Evolutionary conservation across 2,888 invertebrate species (phyloP).

Genomic region (Cephus runcator): DNA sequence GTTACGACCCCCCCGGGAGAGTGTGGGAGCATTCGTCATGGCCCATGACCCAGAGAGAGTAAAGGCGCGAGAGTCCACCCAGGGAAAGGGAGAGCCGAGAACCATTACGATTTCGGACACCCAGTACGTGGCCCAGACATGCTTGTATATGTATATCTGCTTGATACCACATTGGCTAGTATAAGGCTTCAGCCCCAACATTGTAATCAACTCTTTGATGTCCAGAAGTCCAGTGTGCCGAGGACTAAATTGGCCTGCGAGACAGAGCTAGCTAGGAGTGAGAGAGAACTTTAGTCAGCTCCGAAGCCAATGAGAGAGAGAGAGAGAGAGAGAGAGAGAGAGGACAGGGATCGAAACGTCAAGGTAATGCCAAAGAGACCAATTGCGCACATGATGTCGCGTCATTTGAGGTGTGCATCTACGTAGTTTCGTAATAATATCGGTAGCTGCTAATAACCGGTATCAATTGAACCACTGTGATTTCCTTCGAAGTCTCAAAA

Average conservation of each 20-base stretch:
- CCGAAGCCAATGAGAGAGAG: not conserved
- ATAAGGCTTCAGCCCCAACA: conserved; percentile 40
- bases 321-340: not conserved
- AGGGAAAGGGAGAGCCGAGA: not conserved
- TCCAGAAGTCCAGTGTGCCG: conserved; percentile 19
- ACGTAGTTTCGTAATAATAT: not conserved
- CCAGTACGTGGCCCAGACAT: conserved; percentile 13
- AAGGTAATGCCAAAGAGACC: not conserved
- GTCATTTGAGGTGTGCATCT: not conserved
- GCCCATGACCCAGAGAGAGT: not conserved
- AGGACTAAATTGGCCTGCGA: conserved; percentile 12
- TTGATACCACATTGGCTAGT: conserved; percentile 33
- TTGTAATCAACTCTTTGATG: conserved; percentile 48
- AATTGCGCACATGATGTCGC: not conserved
- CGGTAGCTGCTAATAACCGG: not conserved
- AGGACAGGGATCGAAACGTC: not conserved
- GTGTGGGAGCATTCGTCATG: not conserved
- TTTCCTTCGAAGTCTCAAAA: too few relatives aligned
- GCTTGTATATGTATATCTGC: conserved; percentile 12
- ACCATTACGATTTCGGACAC: not conserved
- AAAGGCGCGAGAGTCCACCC: conserved; percentile 3
- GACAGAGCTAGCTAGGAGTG: conserved; percentile 3
- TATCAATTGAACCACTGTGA: too few relatives aligned
- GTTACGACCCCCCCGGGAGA: not conserved
- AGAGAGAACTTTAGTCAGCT: conserved; percentile 18